Base-by-base conservation (phyloP, 30 jellyfish, hydroid and myxozoan genomes). In the Chrysaora quinquecirrha region DNA sequence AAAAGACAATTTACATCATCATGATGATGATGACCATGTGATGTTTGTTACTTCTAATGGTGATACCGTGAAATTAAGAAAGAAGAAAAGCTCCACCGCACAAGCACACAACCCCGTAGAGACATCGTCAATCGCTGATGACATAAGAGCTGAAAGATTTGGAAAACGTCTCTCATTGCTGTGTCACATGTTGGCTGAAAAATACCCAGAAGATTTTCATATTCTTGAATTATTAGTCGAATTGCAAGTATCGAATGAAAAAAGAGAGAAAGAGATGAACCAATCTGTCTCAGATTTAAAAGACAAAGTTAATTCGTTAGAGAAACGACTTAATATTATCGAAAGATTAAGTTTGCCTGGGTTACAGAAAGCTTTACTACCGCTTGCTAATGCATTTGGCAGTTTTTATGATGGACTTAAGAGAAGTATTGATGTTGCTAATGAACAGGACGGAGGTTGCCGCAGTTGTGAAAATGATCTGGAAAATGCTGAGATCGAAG, bases 181-280 rank as follows among this genome's bases (percentile, higher is more conserved):
- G 9, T 85, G 98, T 76, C 94, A 86, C 66, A 61, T 91, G 84
- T 75, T 91, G 0, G 78, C 98, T 1, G 96, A 85, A 58, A 78
- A 82, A 21, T 74, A 86, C 61, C 98, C 98, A 4, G 93, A 80
- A 29, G 98, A 91, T 46, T 91, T 91, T 56, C 98, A 84, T 70
- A 80, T 91, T 22, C 56, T 91, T 14, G 98, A 91, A 49, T 48
- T 84, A 2, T 66, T 91, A 2, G 95, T 82, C 22, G 98, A 91
- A 43, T 64, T 91, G 89, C 98, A 91, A 31, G 84, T 86, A 12
- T 86, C 96, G 25, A 86, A 91, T 68, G 98, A 91, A 34, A 91
- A 86, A 43, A 47, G 96, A 47, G 95, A 91, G 54, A 82, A 78
- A 47, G 88, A 73, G 34, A 74, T 85, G 77, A 84, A 72, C 25